Conservation (phyloP, 2,113 vertebrate species). For the Rostratula benghalensis region DNA sequence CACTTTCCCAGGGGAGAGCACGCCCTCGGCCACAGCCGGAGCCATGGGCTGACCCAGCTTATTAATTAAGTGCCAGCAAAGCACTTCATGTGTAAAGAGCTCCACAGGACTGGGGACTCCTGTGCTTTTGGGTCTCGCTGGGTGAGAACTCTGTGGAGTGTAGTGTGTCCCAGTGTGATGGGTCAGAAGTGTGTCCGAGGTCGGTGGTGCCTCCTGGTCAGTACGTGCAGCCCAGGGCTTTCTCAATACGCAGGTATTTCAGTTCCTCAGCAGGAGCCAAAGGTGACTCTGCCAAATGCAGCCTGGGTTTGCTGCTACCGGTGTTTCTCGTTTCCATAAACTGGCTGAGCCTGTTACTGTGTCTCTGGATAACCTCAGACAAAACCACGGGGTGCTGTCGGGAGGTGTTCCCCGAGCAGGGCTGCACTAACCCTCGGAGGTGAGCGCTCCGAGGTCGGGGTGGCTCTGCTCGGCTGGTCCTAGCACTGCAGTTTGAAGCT, state of each 20-base stretch:
- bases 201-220: rapidly evolving
- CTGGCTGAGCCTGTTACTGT: not conserved
- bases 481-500: not conserved
- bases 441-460: rapidly evolving
- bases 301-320: not conserved
- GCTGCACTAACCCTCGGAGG: rapidly evolving
- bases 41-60: not conserved
- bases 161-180: no score
- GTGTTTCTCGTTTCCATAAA: not conserved
- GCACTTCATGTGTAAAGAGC: not conserved
- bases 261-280: not conserved
- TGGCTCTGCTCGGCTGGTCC: not conserved
- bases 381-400: not conserved
- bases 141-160: not conserved
- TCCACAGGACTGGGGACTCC: rapidly evolving
- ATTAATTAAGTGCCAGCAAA: not conserved
- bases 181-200: not conserved
- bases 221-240: not conserved
- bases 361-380: not conserved
- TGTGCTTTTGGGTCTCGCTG: not conserved
- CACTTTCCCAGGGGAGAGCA: not conserved
- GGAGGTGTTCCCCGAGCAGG: not conserved
- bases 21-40: not conserved
- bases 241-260: rapidly evolving
- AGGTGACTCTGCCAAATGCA: not conserved